These are phyloP conservation scores for Caenorhabditis japonica DNA, from an alignment of 2,888 invertebrate species.

Conservation along the genomic window DNA sequence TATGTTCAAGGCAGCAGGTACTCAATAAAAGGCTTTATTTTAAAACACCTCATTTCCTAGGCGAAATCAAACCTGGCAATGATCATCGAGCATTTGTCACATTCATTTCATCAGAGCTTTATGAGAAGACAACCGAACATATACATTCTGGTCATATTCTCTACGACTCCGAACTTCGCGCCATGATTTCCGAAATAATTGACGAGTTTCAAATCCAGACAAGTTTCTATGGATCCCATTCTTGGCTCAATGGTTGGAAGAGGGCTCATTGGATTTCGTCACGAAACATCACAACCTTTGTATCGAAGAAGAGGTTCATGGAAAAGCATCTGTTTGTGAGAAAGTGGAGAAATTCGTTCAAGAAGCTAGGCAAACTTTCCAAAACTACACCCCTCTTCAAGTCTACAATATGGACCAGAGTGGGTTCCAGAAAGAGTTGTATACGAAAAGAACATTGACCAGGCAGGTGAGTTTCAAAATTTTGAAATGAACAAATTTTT, in stretches of 20 bases:
- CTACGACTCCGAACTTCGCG: neutral
- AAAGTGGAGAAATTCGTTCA: neutral
- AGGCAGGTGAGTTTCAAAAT: neutral
- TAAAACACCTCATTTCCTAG: no score
- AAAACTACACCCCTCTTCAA: neutral
- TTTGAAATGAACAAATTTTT: no score
- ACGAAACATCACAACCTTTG: conserved; percentile 4
- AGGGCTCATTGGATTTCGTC: conserved; percentile 3
- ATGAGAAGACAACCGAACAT: no score
- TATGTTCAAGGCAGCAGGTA: no score
- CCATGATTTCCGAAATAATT: conserved; percentile 3
- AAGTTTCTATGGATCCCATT: neutral
- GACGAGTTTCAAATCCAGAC: neutral
- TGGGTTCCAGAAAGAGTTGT: conserved; percentile 3
- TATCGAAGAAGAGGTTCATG: neutral
- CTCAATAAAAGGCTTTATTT: no score
- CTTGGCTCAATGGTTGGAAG: conserved; percentile 6
- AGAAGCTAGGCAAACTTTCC: no score
- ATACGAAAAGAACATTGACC: conserved; percentile 1
- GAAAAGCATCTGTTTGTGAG: neutral
- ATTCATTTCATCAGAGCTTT: no score
- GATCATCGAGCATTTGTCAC: no score
- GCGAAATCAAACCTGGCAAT: no score
- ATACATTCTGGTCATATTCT: conserved; percentile 2
- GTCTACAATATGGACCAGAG: conserved; percentile 1